A percentile compares a stretch with the other conserved stretches of the same genome.
phyloP scores from a whole-genome alignment of 2,113 vertebrate genomes.

The Caretta caretta region DNA sequence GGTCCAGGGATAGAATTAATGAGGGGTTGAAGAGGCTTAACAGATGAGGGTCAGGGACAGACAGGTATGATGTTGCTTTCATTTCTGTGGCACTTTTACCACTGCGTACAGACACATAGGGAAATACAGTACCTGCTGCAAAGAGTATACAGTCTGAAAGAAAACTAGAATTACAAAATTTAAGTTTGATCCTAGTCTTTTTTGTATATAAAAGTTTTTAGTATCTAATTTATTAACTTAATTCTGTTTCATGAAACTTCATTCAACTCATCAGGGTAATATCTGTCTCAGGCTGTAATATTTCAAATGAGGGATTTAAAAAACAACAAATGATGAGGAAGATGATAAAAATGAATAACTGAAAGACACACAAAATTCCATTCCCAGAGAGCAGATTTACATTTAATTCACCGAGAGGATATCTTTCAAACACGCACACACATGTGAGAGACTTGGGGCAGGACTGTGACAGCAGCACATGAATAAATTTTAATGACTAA shows the following conservation, averaged over 20 bases:
- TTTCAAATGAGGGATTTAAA: not conserved
- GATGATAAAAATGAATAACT: too few relatives aligned
- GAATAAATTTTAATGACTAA: not conserved
- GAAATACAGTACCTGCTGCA: too few relatives aligned
- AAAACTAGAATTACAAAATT: not conserved
- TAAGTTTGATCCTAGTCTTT: not conserved
- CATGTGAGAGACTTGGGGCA: not conserved
- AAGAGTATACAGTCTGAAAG: not conserved
- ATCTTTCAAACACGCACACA: not conserved
- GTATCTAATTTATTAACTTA: too few relatives aligned
- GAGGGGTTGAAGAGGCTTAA: too few relatives aligned
- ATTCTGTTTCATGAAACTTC: fast-evolving
- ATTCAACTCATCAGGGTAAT: fast-evolving
- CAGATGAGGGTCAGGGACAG: too few relatives aligned
- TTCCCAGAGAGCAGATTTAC: not conserved
- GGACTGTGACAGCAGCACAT: not conserved
- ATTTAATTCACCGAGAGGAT: not conserved
- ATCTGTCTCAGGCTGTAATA: fast-evolving
- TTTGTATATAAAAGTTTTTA: not conserved
- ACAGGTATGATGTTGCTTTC: too few relatives aligned
- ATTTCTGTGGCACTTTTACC: too few relatives aligned
- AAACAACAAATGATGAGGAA: fast-evolving
- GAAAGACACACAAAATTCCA: too few relatives aligned
- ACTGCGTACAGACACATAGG: too few relatives aligned
- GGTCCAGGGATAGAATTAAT: too few relatives aligned